Evolutionary conservation across 2,797 vertebrate genomes (phyloP), one percentile per base, ranked within the genome.

Genomic region (Xiphophorus birchmanni): DNA sequence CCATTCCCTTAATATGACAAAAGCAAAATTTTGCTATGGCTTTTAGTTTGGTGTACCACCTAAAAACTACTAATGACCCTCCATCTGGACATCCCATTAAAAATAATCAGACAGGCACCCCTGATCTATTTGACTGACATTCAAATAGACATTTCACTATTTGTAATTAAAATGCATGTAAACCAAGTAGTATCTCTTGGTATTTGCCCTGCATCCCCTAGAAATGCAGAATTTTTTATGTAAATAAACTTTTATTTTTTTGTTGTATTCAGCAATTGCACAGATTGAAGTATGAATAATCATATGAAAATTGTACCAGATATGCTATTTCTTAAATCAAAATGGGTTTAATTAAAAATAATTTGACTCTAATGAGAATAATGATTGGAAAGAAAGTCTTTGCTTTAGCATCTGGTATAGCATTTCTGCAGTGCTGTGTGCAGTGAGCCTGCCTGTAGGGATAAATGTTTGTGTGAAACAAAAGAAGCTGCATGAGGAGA

Each of bases 391-490:
- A 44, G 13, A 71, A 42, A 26, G 23, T 15, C 1, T 71, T 71
- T 71, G 29, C 4, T 56, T 44, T 58, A 4, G 79, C 58, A 26
- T 44, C 37, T 78, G 40, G 45, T 73, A 56, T 77, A 35, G 78
- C 77, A 83, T 89, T 84, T 81, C 87, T 91, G 92, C 90, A 90
- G 84, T 84, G 88, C 87, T 87, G 71, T 78, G 82, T 90, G 84
- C 82, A 90, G 82, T 82, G 88, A 90, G 85, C 71, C 72, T 78
- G 79, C 79, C 86, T 88, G 79, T 65, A 54, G 89, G 71, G 86
- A 87, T 40, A 74, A 85, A 86, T 84, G 73, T 85, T 83, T 81
- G 69, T 82, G 87, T 87, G 90, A 88, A 88, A 93, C 89, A 88
- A 91, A 88, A 90, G 87, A 80, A 74, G 83, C 81, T 77, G 79